phyloP scores from a whole-genome alignment of 2,113 vertebrate genomes.

The Serilophus lunatus region DNA sequence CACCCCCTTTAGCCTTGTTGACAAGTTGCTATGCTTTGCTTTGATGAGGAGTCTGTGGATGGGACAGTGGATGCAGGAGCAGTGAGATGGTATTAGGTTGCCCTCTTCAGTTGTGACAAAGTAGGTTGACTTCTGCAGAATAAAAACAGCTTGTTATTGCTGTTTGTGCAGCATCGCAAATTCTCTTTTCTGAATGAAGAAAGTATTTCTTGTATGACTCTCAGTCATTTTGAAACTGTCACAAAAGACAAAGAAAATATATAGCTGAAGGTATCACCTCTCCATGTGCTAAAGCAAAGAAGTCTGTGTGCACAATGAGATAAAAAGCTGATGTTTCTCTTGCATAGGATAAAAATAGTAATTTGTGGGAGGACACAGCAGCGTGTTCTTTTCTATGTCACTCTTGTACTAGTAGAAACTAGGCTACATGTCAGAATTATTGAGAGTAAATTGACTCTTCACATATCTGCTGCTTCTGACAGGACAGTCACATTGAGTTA shows the following conservation, averaged over 20 bases:
- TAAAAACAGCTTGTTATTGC: not conserved
- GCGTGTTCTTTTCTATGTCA: not conserved
- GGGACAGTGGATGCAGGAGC: accelerated
- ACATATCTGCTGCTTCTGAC: not conserved
- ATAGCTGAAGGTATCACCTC: not conserved
- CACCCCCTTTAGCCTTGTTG: not conserved
- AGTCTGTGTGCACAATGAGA: not conserved
- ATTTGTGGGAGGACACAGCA: not conserved
- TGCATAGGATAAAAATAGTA: not conserved
- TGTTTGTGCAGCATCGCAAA: not conserved
- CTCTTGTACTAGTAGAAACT: not conserved
- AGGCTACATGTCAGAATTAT: not conserved
- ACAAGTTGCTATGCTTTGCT: not conserved
- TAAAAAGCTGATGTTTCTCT: not conserved
- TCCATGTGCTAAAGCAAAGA: not conserved
- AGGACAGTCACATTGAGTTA: not conserved
- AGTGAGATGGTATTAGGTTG: slow-evolving; percentile 2
- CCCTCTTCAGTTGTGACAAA: slow-evolving; percentile 53
- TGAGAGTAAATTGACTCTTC: not conserved
- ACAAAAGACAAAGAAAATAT: not conserved
- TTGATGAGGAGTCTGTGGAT: not conserved
- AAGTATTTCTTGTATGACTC: not conserved
- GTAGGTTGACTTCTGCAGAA: not conserved
- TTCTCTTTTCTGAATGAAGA: not conserved
- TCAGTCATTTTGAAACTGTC: not conserved